Conservation (phyloP, 2,113 vertebrate genomes). For the Vulpes lagopus region DNA sequence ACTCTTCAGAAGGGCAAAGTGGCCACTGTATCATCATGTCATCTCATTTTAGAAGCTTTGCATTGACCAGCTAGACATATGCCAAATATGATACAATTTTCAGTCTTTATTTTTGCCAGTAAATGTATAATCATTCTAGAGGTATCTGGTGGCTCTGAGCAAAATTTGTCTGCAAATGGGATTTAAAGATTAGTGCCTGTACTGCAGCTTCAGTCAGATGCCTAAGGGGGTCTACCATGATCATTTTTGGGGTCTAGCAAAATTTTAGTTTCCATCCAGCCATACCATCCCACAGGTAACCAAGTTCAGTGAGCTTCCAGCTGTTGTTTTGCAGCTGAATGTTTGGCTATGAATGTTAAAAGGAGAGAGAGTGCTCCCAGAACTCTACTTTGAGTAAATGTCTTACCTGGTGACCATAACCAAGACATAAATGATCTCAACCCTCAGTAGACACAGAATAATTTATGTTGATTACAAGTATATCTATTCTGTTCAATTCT, state of each 20-base stretch:
- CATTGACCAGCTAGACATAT: not conserved
- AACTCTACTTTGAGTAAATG: not conserved
- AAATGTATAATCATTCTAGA: conserved; percentile 1
- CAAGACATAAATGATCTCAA: not conserved
- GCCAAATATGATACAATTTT: not conserved
- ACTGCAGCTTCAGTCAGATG: not conserved
- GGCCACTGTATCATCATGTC: not conserved
- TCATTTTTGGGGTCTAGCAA: not conserved
- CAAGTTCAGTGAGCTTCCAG: conserved; percentile 20
- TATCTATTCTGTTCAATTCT: not conserved
- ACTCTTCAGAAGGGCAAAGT: not conserved
- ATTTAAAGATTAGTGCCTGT: conserved; percentile 25
- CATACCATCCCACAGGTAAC: not conserved
- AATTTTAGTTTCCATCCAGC: conserved; percentile 39
- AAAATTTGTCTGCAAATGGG: conserved; percentile 8
- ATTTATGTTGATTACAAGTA: not conserved
- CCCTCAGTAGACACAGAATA: conserved; percentile 7
- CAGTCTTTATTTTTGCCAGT: not conserved
- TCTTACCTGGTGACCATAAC: conserved; percentile 28
- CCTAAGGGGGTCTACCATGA: not conserved
- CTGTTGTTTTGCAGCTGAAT: conserved; percentile 4
- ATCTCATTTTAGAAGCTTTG: not conserved
- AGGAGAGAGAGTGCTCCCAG: not conserved
- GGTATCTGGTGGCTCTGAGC: not conserved
- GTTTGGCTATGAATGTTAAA: conserved; percentile 53